Evolutionary conservation across 35 echinoderm and acorn worm genomes (phyloP).

Genomic region (Ptychodera flava): DNA sequence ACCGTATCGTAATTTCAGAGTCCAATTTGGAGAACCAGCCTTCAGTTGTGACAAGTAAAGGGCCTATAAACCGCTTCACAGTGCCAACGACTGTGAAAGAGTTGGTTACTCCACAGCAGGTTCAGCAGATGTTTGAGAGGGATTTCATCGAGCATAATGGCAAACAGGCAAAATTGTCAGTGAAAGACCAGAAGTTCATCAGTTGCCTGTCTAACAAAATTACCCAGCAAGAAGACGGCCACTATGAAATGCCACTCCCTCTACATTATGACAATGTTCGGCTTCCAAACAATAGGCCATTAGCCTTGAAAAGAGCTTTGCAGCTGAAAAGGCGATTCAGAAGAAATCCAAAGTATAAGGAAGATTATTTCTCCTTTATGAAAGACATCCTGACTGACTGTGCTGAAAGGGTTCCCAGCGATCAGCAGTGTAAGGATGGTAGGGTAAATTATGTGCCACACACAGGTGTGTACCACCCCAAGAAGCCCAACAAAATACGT

Average conservation of each 20-base stretch:
- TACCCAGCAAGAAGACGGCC: background rate
- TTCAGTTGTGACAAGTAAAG: background rate
- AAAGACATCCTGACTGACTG: background rate
- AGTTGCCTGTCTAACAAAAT: background rate
- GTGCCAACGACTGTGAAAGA: too few relatives aligned
- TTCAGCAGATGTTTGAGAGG: background rate
- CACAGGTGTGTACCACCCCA: conserved; percentile 45
- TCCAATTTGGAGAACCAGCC: background rate
- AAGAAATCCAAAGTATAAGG: conserved; percentile 27
- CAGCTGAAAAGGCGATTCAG: conserved; percentile 32
- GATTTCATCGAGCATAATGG: background rate
- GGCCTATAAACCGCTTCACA: background rate
- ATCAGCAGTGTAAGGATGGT: conserved; percentile 2
- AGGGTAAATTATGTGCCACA: conserved; percentile 56
- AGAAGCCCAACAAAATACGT: conserved; percentile 52
- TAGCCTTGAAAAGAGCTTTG: conserved; percentile 23
- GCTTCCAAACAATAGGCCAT: conserved; percentile 16
- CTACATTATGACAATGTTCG: background rate
- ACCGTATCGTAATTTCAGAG: background rate
- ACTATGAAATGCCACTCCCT: background rate
- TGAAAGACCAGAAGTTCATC: background rate
- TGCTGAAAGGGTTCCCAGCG: conserved; percentile 34
- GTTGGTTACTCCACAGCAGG: background rate
- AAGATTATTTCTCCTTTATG: conserved; percentile 51
- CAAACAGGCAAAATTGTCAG: background rate